Evolutionary conservation across 2,113 vertebrate species (phyloP), one percentile per base, ranked within the genome.

Genomic region (Callipepla californica): DNA sequence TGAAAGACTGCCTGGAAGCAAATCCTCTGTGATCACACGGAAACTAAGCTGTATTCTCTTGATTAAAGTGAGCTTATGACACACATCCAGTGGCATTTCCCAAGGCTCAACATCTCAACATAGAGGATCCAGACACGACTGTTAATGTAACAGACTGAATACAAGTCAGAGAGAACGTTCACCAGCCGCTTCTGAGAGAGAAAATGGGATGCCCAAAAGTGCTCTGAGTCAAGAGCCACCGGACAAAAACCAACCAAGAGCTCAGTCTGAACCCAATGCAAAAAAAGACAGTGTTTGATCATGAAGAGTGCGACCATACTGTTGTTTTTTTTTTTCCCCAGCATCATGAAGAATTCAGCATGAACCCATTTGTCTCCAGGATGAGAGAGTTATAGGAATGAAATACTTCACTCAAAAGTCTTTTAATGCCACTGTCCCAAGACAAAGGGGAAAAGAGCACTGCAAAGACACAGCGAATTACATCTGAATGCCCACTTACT

Each of bases 11-110:
- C 55, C 53, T 17, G 17, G 25, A 26, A 74, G 47, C 42, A 53
- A 1, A 38, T 14, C 65, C 2, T 2, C 55, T 3, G 1, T 0
- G 5, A 44, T 6, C 79, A 62, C 1, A 2, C 0, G 36, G 38
- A 48, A 70, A 53, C 3, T 1, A 22, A 73, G 53, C 40, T 67
- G 22, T 8, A 0, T 66, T 55, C 66, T 38, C 66, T 4, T 2
- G 3, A 19, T 11, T 20, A 15, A 79, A 67, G 34, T 0, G 3
- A 93, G 55, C 34, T 50, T 2, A 2, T 4, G 23, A 42, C 55
- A 55, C 2, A 10, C 0, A 32, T 4, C 68, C 77, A 42, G 28
- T 0, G 36, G 68, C 7, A 1, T 13, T 15, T 70, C 3, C 42
- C 30, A 25, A 25, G 62, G 48, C 11, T 53, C 72, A 17, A 0